Evolutionary conservation across 2,113 vertebrate genomes (phyloP), one percentile per base, ranked within the genome.

Genomic region (Oreochromis spilurus): DNA sequence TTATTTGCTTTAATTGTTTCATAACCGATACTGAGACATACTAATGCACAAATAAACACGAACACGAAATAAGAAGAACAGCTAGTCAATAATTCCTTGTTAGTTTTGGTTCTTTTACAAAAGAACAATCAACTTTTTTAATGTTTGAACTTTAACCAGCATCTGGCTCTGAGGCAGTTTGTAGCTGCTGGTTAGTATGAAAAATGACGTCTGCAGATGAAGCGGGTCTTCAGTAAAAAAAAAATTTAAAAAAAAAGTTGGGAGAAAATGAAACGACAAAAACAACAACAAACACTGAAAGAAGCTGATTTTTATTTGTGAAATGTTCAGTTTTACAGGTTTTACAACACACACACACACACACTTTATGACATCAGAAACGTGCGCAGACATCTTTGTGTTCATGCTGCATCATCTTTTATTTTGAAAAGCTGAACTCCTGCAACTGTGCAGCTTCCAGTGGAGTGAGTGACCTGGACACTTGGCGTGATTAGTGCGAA

Each of bases 401-500:
- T 81, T 58, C 40, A 85, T 85, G 88, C 84, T 88, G 82, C 89
- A 65, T 70, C 48, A 57, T 19, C 36, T 78, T 12, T 85, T 80
- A 77, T 50, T 80, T 53, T 60, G 65, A 14, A 86, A 80, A 34
- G 13, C 45, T 13, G 62, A 75, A 84, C 58, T 58, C 12, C 4
- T 84, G 19, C 29, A 55, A 57, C 29, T 84, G 78, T 83, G 92
- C 90, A 19, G n/a, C 14, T 65, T 38, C 62, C 21, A 11, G 21
- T 52, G 24, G 13, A 52, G 43, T 70, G 13, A 57, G 53, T 48
- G 34, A 19, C 70, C 60, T 14, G 40, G 38, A 60, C 31, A 53
- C 38, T 86, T 8, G n/a, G 75, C 17, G 62, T 67, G 36, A 40
- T 88, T 82, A 89, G 90, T 90, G 91, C 89, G 86, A 88, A 75